A percentile compares a stretch with the other conserved stretches of the same genome.
phyloP scores from a whole-genome alignment of 1,140 invertebrate species.

The Solenopsis fugax region DNA sequence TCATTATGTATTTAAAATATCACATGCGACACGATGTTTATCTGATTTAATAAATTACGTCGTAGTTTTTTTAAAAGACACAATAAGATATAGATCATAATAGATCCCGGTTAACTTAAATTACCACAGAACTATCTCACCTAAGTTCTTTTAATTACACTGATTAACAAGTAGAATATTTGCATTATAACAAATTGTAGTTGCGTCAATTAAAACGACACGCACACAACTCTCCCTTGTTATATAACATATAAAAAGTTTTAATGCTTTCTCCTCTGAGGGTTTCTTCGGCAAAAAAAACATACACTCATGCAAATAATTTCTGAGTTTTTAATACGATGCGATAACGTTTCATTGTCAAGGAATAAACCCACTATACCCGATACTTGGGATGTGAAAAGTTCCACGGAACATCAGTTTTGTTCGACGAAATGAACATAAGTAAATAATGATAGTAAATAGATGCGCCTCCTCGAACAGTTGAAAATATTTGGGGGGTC shows the following conservation, averaged over 20 bases:
- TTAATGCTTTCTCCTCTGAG: constrained; percentile 76
- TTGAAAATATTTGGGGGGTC: constrained; percentile 87
- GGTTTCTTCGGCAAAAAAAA: constrained; percentile 75
- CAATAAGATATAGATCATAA: constrained; percentile 30
- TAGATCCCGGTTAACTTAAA: constrained; percentile 13
- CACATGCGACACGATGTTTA: not conserved
- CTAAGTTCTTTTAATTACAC: constrained; percentile 28
- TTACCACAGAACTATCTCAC: not conserved
- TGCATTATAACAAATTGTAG: not conserved
- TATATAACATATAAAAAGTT: constrained; percentile 30
- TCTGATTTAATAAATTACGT: constrained; percentile 33
- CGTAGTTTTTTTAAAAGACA: not conserved
- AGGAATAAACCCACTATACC: constrained; percentile 82
- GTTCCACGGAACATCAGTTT: constrained; percentile 80
- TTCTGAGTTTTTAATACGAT: constrained; percentile 79
- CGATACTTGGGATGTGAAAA: constrained; percentile 58
- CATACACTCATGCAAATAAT: constrained; percentile 76
- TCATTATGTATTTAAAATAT: constrained; percentile 28
- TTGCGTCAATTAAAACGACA: constrained; percentile 29
- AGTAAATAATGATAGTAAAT: constrained; percentile 80
- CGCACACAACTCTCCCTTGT: not conserved
- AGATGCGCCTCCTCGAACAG: constrained; percentile 79
- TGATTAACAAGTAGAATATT: constrained; percentile 17
- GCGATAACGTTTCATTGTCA: constrained; percentile 76
- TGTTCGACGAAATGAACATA: constrained; percentile 82